Base-by-base conservation (phyloP, 2,888 invertebrate genomes). In the Myathropa florea region DNA sequence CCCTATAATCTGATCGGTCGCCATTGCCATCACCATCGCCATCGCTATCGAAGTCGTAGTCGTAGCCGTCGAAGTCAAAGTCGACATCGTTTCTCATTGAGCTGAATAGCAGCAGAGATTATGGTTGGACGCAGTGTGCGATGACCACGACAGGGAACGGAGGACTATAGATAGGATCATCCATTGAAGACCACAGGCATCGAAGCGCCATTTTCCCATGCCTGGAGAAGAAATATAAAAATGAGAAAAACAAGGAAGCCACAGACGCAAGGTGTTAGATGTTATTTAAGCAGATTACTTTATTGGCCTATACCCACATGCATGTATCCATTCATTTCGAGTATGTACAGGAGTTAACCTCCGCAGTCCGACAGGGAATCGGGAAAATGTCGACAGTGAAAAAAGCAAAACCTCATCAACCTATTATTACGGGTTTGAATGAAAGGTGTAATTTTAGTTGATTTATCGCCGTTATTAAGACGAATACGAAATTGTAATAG, bases 381-480 rank as follows among this genome's bases (percentile, higher is more conserved):
- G 57, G 72, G 55, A 68, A 60, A 76, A 80, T 71, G 59, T 83
- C 70, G 65, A 75, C 63, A 53, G 61, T 33, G 64, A 46, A 59
- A 36, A 61, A 57, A 70, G 28, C 67, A 71, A 67, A 73, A 39
- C 70, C 73, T 36, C 77, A 82, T 86, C 78, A 83, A 79, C 83
- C 75, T 86, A 86, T 86, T 86, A 86, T 86, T 86, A 86, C 71
- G 24, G 73, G 60, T 75, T 75, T 91, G 90, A 91, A 91, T 91
- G 91, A 92, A 92, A 91, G 92, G 90, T 91, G 90, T 91, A 92
- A 92, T 92, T 92, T 86, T 91, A 88, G 88, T 89, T 92, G 92
- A 92, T 92, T 92, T 92, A 92, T 92, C 89, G 90, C 90, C 88
- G 90, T 91, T 90, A 91, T 90, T 92, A 91, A 91, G 90, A 90